Percentiles rank a stretch among this genome's conserved stretches.
Conservation (phyloP, 2,888 invertebrate species). For the Stratiomys singularior region DNA sequence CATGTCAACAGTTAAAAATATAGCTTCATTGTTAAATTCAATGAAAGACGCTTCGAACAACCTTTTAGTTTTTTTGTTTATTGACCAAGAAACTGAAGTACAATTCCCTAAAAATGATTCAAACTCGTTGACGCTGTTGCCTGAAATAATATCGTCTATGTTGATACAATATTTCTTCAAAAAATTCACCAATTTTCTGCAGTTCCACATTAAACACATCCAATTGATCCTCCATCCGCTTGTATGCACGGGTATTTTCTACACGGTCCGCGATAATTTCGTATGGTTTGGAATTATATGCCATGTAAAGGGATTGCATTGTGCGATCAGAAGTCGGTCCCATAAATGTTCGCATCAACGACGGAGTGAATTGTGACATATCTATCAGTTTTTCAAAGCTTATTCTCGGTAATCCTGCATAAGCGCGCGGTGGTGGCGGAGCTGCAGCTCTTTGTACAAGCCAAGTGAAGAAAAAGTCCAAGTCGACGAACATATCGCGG, state of each 20-base stretch:
- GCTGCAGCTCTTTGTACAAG: background rate
- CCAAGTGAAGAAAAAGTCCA: slow-evolving; percentile 22
- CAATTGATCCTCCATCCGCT: background rate
- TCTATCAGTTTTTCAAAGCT: background rate
- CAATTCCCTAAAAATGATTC: too few species aligned
- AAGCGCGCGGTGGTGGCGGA: background rate
- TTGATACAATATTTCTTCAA: background rate
- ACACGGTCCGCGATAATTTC: background rate
- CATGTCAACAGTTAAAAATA: too few species aligned
- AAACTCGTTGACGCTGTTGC: too few species aligned
- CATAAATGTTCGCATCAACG: background rate
- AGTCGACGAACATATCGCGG: background rate
- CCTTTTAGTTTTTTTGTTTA: too few species aligned
- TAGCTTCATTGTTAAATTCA: too few species aligned
- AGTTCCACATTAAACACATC: background rate
- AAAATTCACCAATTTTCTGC: background rate
- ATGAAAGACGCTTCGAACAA: too few species aligned
- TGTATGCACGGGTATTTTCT: background rate
- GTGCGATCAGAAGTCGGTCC: background rate
- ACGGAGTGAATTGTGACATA: background rate
- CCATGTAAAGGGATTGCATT: background rate
- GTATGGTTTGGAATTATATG: background rate
- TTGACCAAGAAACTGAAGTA: too few species aligned
- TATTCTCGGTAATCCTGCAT: background rate
- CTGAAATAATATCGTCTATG: background rate